Percentiles rank a stretch among this genome's conserved stretches.
Evolutionary conservation across 2,113 vertebrate species (phyloP).

Genomic region (Nothobranchius kuhntae): DNA sequence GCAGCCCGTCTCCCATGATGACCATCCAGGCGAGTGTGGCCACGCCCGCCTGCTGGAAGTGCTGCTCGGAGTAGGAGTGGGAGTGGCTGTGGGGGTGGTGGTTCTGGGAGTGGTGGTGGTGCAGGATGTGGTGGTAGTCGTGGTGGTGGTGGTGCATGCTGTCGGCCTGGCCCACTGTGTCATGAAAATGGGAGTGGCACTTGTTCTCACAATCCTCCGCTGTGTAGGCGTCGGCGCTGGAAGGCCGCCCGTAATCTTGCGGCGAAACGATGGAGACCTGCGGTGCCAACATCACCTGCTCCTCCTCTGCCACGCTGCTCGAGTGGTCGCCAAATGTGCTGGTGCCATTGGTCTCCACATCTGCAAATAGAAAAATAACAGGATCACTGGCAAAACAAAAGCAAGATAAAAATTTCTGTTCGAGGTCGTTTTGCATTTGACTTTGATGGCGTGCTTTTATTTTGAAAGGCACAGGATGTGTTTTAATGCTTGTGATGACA

Average conservation of each 20-base stretch:
- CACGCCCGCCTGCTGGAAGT: constrained; percentile 91
- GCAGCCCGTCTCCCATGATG: constrained; percentile 96
- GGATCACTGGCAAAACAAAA: background rate
- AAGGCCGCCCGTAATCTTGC: constrained; percentile 70
- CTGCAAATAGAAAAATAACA: constrained; percentile 27
- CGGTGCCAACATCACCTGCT: constrained; percentile 93
- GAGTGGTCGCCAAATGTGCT: constrained; percentile 78
- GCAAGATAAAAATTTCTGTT: too few species aligned
- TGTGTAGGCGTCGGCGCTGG: constrained; percentile 71
- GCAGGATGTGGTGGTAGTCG: constrained; percentile 97
- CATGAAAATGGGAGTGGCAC: constrained; percentile 97
- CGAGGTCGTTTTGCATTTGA: too few species aligned
- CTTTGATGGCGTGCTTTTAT: background rate
- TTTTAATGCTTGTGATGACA: too few species aligned
- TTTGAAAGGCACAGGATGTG: background rate
- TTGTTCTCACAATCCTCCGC: constrained; percentile 94
- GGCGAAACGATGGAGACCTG: constrained; percentile 67
- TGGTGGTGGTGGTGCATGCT: constrained; percentile 95
- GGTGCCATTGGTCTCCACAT: constrained; percentile 70
- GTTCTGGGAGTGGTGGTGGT: constrained; percentile 98
- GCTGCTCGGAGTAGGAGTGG: constrained; percentile 90
- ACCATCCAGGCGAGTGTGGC: constrained; percentile 98
- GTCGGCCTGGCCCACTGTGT: constrained; percentile 92
- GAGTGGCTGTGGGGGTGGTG: constrained; percentile 96
- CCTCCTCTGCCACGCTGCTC: constrained; percentile 84